These are phyloP conservation scores for Drosophila ironensis DNA, from an alignment of 1,140 invertebrate species.

Conservation along the genomic window DNA sequence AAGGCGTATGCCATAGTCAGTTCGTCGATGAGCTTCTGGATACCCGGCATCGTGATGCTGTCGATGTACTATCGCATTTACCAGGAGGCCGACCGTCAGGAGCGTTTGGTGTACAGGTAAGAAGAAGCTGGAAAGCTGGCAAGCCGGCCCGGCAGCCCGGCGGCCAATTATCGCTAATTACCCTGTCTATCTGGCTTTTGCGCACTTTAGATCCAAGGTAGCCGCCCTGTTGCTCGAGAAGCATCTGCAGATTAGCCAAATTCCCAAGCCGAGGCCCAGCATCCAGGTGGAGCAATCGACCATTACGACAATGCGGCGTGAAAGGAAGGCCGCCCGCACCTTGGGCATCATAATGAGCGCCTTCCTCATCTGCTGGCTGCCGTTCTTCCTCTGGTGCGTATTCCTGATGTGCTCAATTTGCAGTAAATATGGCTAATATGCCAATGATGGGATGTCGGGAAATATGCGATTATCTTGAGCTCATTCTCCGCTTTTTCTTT, in stretches of 20 bases:
- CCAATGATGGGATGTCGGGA: background rate
- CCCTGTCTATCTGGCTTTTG: conserved; percentile 3
- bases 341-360: conserved; percentile 97
- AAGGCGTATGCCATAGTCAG: conserved; percentile 94
- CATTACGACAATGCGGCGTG: conserved; percentile 91
- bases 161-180: conserved; percentile 62
- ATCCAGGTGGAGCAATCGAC: conserved; percentile 85
- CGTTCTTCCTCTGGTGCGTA: conserved; percentile 94
- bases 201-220: conserved; percentile 88
- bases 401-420: conserved; percentile 31
- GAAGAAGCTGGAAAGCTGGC: conserved; percentile 52
- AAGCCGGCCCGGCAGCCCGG: background rate
- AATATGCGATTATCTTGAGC: background rate
- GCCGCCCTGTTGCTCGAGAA: conserved; percentile 92
- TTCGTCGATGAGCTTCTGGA: conserved; percentile 97
- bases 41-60: conserved; percentile 97
- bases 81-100: conserved; percentile 94
- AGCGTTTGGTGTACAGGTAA: conserved; percentile 93
- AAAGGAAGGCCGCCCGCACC: conserved; percentile 96
- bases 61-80: conserved; percentile 97
- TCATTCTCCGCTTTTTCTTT: background rate
- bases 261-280: conserved; percentile 87
- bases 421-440: conserved; percentile 1
- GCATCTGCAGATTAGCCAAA: conserved; percentile 93
- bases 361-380: conserved; percentile 96